phyloP scores from a whole-genome alignment of 2,113 vertebrate genomes.

The Brachionichthys hirsutus region DNA sequence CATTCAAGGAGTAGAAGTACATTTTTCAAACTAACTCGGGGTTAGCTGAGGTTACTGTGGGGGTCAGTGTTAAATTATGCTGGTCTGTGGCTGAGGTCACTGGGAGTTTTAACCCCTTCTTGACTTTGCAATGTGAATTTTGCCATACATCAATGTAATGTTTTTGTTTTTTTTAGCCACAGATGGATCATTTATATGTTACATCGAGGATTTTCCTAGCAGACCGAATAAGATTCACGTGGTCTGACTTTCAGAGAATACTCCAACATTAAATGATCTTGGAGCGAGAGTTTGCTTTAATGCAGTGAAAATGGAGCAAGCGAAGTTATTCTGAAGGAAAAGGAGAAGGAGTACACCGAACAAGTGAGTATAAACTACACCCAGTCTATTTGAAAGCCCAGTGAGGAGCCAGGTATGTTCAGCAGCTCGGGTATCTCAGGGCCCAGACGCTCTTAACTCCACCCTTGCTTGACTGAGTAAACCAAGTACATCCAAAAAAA shows the following conservation, averaged over 20 bases:
- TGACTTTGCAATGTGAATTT: neutral
- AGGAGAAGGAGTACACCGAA: constrained; percentile 14
- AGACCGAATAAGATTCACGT: neutral
- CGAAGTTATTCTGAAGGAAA: neutral
- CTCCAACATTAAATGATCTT: too few relatives aligned
- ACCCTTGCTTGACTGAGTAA: constrained; percentile 12
- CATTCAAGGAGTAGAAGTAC: constrained; percentile 34
- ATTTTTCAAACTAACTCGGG: constrained; percentile 33
- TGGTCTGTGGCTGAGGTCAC: constrained; percentile 48
- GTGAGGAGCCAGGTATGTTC: constrained; percentile 51
- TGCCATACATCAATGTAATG: neutral
- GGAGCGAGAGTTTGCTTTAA: too few relatives aligned
- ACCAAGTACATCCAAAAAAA: constrained; percentile 45
- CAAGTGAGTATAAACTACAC: constrained; percentile 22
- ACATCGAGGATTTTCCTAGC: neutral
- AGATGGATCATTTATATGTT: neutral
- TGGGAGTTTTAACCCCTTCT: constrained; percentile 13
- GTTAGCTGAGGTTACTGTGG: constrained; percentile 41
- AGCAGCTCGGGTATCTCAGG: constrained; percentile 58
- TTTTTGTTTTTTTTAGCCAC: neutral
- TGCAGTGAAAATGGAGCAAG: neutral
- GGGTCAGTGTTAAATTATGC: constrained; percentile 46
- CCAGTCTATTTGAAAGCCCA: constrained; percentile 42
- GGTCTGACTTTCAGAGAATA: neutral
- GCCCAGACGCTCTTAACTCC: constrained; percentile 16